Percentiles rank a stretch among this genome's conserved stretches.
Evolutionary conservation across 2,797 vertebrate species (phyloP).

Genomic region (Chelonia mydas): DNA sequence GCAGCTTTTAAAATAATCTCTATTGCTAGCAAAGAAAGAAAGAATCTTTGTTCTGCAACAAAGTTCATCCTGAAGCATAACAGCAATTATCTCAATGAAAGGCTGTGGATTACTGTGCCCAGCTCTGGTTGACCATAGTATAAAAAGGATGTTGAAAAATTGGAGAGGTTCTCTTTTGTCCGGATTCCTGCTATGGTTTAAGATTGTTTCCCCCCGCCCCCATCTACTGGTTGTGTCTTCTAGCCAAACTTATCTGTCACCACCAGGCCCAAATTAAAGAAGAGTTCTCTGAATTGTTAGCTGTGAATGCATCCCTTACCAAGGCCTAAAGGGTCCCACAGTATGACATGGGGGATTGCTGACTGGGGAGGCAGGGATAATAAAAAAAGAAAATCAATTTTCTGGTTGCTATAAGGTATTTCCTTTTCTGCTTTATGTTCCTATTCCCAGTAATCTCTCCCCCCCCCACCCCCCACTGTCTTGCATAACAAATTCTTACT

Average conservation of each 20-base stretch:
- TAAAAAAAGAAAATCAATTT: neutral
- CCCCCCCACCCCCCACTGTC: neutral
- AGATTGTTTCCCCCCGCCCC: neutral
- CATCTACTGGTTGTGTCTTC: neutral
- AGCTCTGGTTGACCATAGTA: neutral
- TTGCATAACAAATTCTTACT: neutral
- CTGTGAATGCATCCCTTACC: rapidly evolving
- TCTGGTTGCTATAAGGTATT: neutral
- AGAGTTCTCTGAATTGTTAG: rapidly evolving
- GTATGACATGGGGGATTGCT: neutral
- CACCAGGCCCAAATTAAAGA: neutral
- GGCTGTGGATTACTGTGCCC: neutral
- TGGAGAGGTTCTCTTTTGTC: neutral
- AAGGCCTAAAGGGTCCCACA: rapidly evolving
- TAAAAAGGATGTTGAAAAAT: neutral
- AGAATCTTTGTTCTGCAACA: neutral
- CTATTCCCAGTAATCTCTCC: neutral
- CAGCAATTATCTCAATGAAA: neutral
- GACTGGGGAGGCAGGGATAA: neutral
- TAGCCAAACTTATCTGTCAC: neutral
- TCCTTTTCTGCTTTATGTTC: neutral
- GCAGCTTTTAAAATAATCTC: slow-evolving; percentile 44
- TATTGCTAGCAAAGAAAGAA: neutral
- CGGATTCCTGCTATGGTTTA: neutral
- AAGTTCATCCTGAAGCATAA: neutral